Conservation (phyloP, 2,888 invertebrate species). For the Yponomeuta sedellus region DNA sequence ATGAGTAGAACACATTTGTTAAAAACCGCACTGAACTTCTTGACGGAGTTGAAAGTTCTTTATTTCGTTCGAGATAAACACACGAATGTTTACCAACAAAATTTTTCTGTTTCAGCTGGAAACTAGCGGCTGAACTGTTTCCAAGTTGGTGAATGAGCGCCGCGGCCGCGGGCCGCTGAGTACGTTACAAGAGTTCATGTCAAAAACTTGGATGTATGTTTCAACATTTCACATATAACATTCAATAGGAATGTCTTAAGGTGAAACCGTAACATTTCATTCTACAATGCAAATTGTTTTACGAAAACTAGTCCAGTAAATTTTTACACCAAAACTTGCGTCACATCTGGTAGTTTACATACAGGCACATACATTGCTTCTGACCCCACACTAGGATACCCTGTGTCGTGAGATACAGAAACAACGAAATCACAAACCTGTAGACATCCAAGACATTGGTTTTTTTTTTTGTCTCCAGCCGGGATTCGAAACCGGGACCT, state of each 20-base stretch:
- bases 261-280: too few relatives aligned
- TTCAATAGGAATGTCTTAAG: not conserved
- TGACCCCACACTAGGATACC: too few relatives aligned
- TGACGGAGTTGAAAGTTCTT: slow-evolving; percentile 7
- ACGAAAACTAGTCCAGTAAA: too few relatives aligned
- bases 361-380: too few relatives aligned
- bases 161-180: not conserved
- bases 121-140: slow-evolving; percentile 19
- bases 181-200: not conserved
- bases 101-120: slow-evolving; percentile 26
- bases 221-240: not conserved
- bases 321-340: too few relatives aligned
- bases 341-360: too few relatives aligned
- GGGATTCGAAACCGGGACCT: too few relatives aligned
- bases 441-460: too few relatives aligned
- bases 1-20: not conserved
- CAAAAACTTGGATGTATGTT: not conserved
- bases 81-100: slow-evolving; percentile 31
- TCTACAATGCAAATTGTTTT: too few relatives aligned
- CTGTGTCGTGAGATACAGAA: too few relatives aligned
- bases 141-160: not conserved
- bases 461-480: too few relatives aligned
- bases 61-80: slow-evolving; percentile 13
- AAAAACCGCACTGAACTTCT: slow-evolving; percentile 1
- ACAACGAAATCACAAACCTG: too few relatives aligned